A percentile compares a stretch with the other conserved stretches of the same genome.
These are phyloP conservation scores for Hymenopus coronatus DNA, from an alignment of 2,888 invertebrate genomes.

Conservation along the genomic window DNA sequence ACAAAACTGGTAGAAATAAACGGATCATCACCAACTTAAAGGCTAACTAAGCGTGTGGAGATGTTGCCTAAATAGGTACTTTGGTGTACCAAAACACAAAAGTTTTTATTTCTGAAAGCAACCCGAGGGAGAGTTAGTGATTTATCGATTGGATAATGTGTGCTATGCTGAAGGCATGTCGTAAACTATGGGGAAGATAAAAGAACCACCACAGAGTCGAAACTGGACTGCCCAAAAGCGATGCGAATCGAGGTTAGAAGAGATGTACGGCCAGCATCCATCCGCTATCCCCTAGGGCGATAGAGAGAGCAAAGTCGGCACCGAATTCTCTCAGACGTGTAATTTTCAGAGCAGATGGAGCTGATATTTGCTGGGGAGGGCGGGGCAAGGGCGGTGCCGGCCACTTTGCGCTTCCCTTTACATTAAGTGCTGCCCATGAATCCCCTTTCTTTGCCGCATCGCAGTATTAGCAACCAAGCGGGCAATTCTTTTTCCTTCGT, in stretches of 20 bases:
- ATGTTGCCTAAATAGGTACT: too few species aligned
- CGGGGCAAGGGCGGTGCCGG: neutral
- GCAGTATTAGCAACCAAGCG: neutral
- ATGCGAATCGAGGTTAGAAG: neutral
- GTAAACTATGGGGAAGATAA: neutral
- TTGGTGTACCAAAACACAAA: too few species aligned
- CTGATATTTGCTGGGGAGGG: neutral
- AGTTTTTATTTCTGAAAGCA: neutral
- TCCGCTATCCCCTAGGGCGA: neutral
- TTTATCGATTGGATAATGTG: neutral
- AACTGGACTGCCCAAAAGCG: neutral
- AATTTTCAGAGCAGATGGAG: neutral
- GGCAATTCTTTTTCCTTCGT: neutral
- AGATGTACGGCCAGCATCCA: neutral
- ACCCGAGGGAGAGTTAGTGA: neutral
- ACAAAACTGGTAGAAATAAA: too few species aligned
- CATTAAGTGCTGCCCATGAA: neutral
- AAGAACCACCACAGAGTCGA: neutral
- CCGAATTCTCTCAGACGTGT: neutral
- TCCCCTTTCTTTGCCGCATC: neutral
- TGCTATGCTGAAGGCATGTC: neutral
- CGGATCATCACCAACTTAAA: too few species aligned
- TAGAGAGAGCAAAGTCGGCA: neutral
- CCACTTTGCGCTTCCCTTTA: neutral
- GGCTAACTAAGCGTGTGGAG: too few species aligned